Conservation (phyloP, 2,888 invertebrate species). For the Rotaria macrura region DNA sequence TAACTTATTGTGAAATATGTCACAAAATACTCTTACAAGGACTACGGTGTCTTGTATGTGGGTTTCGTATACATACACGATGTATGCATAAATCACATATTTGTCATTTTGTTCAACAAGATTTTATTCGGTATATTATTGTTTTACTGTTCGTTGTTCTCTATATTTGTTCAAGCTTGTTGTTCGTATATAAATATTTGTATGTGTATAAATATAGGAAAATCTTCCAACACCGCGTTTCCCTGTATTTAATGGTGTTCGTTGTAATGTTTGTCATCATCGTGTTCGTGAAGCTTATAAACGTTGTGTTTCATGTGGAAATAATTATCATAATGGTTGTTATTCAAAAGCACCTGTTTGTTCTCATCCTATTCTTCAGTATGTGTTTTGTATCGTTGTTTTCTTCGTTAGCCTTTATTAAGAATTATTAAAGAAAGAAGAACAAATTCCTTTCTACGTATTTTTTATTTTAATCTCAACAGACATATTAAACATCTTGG, state of each 20-base stretch:
- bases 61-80: background rate
- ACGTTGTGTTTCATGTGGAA: conserved; percentile 12
- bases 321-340: background rate
- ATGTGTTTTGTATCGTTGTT: background rate
- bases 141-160: background rate
- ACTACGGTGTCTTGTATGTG: background rate
- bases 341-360: background rate
- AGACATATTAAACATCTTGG: conserved; percentile 14
- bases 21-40: background rate
- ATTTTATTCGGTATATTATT: background rate
- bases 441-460: no score
- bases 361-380: background rate
- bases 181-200: background rate
- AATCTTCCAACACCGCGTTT: background rate
- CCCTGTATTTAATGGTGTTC: background rate
- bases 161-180: background rate
- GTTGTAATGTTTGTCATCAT: background rate
- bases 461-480: no score
- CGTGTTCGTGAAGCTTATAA: background rate
- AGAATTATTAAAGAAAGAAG: no score
- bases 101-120: background rate
- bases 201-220: background rate
- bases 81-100: background rate
- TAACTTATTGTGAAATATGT: background rate
- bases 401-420: no score